Conservation (phyloP, 2,113 vertebrate genomes). For the Microtus oregoni region DNA sequence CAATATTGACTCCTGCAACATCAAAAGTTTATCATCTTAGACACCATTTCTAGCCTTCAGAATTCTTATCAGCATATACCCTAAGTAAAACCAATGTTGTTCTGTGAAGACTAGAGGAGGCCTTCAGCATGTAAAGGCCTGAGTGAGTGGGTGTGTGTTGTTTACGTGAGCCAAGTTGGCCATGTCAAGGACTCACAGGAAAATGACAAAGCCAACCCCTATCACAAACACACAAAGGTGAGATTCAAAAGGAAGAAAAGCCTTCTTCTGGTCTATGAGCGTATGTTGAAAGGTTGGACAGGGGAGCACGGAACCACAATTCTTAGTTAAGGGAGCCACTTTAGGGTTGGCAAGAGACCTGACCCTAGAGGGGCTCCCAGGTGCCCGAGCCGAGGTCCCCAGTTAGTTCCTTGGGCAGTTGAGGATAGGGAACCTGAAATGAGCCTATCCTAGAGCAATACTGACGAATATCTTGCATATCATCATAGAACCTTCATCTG, state of each 20-base stretch:
- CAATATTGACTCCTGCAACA: background rate
- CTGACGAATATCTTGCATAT: no score
- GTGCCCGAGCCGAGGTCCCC: no score
- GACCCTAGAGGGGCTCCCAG: no score
- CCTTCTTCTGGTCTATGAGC: background rate
- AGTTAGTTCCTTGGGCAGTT: no score
- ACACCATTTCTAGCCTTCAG: background rate
- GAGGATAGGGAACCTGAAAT: no score
- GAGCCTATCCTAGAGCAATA: no score
- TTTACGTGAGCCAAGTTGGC: background rate
- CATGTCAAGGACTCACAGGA: background rate
- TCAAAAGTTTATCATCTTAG: background rate
- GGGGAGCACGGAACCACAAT: no score
- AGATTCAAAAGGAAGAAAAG: background rate
- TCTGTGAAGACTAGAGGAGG: background rate
- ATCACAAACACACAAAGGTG: background rate
- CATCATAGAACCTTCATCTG: no score
- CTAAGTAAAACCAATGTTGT: background rate
- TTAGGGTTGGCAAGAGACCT: no score
- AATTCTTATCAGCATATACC: slow-evolving; percentile 2
- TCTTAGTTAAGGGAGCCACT: no score
- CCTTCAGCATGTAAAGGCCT: background rate
- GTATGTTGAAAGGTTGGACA: no score
- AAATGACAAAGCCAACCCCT: no score
- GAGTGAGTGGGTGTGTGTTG: background rate